Conservation (phyloP, 2,888 invertebrate genomes). For the Harpalus rubripes region DNA sequence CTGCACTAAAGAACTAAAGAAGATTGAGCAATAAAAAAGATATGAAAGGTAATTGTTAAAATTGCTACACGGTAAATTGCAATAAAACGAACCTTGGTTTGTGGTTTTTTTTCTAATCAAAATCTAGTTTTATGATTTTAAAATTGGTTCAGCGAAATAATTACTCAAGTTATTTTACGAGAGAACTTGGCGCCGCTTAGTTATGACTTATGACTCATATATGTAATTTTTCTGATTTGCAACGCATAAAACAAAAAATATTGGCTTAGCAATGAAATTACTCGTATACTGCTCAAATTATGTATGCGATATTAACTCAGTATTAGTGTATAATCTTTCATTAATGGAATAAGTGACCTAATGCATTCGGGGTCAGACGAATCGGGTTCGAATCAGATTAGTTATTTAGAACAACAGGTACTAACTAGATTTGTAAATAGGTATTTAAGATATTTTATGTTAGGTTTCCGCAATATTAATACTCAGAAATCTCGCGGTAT, state of each 20-base stretch:
- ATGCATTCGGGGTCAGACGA: no score
- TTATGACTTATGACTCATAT: background rate
- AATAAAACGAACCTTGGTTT: conserved; percentile 24
- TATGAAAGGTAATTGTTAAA: conserved; percentile 22
- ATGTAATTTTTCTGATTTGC: background rate
- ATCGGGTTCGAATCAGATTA: no score
- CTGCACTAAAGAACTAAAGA: background rate
- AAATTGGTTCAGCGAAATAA: conserved; percentile 28
- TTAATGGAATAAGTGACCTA: no score
- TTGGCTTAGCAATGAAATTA: background rate
- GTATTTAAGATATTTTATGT: no score
- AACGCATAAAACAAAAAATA: background rate
- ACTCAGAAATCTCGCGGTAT: no score
- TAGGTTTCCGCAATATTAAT: no score
- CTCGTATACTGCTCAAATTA: no score
- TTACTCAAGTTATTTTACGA: background rate
- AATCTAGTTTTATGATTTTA: conserved; percentile 15
- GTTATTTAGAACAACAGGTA: no score
- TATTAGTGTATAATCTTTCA: no score
- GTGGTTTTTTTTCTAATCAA: conserved; percentile 26
- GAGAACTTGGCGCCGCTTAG: background rate
- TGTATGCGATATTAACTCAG: no score
- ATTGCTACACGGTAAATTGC: background rate
- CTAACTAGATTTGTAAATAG: no score
- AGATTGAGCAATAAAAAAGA: conserved; percentile 12